A percentile compares a stretch with the other conserved stretches of the same genome.
Conservation (phyloP, 2,113 vertebrate genomes). For the Triplophysa tibetana region DNA sequence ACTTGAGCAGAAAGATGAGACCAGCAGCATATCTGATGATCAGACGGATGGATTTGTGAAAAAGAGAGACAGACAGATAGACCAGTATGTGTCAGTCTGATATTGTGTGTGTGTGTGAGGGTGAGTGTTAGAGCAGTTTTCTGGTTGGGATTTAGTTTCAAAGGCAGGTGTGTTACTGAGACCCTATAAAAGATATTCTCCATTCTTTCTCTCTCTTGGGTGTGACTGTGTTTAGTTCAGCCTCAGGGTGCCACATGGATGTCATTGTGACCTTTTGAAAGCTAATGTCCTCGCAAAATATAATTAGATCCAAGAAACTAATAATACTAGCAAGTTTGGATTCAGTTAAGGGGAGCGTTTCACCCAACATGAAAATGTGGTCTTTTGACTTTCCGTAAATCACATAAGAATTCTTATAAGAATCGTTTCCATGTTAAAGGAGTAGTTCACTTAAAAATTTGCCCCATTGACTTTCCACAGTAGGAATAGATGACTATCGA, state of each 20-base stretch:
- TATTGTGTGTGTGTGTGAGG: constrained; percentile 31
- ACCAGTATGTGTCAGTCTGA: neutral
- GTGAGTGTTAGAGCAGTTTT: neutral
- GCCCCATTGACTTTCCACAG: too few relatives aligned
- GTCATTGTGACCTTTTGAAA: constrained; percentile 22
- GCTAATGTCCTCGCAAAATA: neutral
- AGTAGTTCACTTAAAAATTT: too few relatives aligned
- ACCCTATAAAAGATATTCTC: constrained; percentile 10
- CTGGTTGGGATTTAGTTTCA: constrained; percentile 26
- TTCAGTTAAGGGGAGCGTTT: neutral
- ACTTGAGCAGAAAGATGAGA: constrained; percentile 58
- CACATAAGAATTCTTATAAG: too few relatives aligned
- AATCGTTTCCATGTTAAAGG: too few relatives aligned
- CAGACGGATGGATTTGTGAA: too few relatives aligned
- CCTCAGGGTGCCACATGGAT: constrained; percentile 15
- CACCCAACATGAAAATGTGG: too few relatives aligned
- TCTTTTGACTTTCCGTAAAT: too few relatives aligned
- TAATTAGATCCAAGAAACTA: neutral
- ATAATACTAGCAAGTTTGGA: neutral
- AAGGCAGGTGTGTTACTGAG: constrained; percentile 32
- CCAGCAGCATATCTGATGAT: constrained; percentile 40
- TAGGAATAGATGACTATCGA: too few relatives aligned
- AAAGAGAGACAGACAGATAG: neutral
- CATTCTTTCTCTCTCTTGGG: neutral
- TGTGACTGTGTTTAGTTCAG: constrained; percentile 18